Conservation (phyloP, 2,113 vertebrate genomes). For the Mus spicilegus region DNA sequence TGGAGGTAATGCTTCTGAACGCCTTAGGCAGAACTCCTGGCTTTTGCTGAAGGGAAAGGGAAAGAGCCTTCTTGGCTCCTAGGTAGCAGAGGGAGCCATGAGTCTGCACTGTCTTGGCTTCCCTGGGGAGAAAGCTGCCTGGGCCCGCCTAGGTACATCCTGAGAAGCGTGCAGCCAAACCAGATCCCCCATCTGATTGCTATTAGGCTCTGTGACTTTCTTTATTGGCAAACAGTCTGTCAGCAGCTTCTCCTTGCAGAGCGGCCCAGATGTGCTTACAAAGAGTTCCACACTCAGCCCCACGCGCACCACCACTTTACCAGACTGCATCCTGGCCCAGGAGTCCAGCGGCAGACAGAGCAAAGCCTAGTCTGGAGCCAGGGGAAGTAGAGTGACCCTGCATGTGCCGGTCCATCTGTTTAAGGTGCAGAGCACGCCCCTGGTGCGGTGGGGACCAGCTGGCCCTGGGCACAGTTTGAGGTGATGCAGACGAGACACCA, state of each 20-base stretch:
- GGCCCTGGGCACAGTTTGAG: neutral
- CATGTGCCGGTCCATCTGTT: neutral
- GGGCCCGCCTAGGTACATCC: slow-evolving; percentile 59
- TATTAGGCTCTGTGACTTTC: slow-evolving; percentile 87
- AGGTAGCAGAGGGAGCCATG: neutral
- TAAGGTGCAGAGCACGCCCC: neutral
- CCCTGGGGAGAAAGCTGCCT: neutral
- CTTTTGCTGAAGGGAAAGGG: neutral
- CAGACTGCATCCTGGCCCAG: slow-evolving; percentile 66
- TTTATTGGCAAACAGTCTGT: slow-evolving; percentile 90
- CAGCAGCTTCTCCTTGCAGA: slow-evolving; percentile 89
- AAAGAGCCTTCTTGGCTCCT: neutral
- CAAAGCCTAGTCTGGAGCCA: neutral
- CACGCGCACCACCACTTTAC: slow-evolving; percentile 61
- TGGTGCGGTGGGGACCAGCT: neutral
- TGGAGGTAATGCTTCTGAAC: neutral
- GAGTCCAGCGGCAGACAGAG: slow-evolving; percentile 8
- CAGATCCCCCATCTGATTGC: slow-evolving; percentile 87
- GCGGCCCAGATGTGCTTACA: slow-evolving; percentile 89
- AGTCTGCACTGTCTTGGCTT: neutral
- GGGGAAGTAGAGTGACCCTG: neutral
- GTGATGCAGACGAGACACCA: neutral
- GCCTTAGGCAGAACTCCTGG: neutral
- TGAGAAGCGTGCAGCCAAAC: slow-evolving; percentile 81
- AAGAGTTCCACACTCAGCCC: slow-evolving; percentile 78